Evolutionary conservation across 2,113 vertebrate genomes (phyloP), one percentile per base, ranked within the genome.

Genomic region (Pachyramphus minor): DNA sequence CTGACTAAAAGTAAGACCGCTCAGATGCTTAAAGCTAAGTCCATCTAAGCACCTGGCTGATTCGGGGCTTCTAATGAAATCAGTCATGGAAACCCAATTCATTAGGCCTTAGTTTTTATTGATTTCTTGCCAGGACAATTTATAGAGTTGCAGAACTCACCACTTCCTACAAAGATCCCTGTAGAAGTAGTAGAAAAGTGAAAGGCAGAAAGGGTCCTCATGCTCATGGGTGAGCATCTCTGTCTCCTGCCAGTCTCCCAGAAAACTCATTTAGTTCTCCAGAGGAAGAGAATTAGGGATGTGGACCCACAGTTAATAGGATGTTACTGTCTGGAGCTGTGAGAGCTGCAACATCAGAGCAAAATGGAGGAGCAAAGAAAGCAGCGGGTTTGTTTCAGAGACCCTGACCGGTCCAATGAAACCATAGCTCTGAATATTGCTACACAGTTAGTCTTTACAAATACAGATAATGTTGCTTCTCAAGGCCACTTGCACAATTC

Each of bases 121-220:
- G 94, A 97, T 97, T 95, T 91, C 78, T 91, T 89, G 44, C 74
- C 87, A 85, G 45, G 56, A 76, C 42, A 94, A 94, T 90, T 93
- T 90, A 95, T 74, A 84, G 77, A 92, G 71, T 56, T 23, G 5
- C 42, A 67, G 92, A 93, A 47, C 33, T 47, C 87, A 76, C 56
- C 73, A 30, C 49, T 93, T 94, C 49, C 49, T 79, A 55, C 27
- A 80, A 73, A 91, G 30, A 60, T 62, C 81, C n/a, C 67, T 93
- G 50, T 37, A 82, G 69, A 58, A 72, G 33, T 33, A 81, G 73
- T 10, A 81, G 82, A 60, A 75, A n/a, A 5, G 4, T 76, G 56
- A 73, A 77, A 96, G 49, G 50, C 42, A 56, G 52, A 71, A 87
- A 77, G 49, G 35, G 23, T 55, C 28, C 20, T 75, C 12, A 9